phyloP scores from a whole-genome alignment of 2,888 invertebrate genomes.

The Rosalia funebris region DNA sequence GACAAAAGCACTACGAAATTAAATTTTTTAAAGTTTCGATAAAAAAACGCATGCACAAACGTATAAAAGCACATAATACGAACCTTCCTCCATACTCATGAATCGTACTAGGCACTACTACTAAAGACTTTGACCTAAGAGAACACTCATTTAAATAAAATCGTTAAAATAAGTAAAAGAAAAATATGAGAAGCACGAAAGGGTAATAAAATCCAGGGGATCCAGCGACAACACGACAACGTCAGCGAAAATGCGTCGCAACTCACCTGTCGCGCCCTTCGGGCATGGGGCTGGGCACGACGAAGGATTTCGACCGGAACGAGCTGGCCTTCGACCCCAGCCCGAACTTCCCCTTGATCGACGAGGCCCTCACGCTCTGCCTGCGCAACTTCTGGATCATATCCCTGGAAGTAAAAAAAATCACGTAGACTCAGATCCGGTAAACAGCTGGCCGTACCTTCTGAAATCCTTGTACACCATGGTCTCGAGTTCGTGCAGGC shows the following conservation, averaged over 20 bases:
- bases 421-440: background rate
- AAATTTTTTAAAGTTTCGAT: too few relatives aligned
- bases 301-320: slow-evolving; percentile 81
- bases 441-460: slow-evolving; percentile 63
- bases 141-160: slow-evolving; percentile 9
- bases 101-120: slow-evolving; percentile 40
- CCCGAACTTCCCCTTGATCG: slow-evolving; percentile 83
- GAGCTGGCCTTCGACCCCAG: slow-evolving; percentile 71
- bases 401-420: slow-evolving; percentile 69
- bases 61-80: slow-evolving; percentile 32
- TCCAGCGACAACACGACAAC: background rate
- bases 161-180: slow-evolving; percentile 21
- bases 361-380: slow-evolving; percentile 82
- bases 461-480: slow-evolving; percentile 94
- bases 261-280: slow-evolving; percentile 65
- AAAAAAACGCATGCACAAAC: slow-evolving; percentile 10
- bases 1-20: too few relatives aligned
- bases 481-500: slow-evolving; percentile 92
- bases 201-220: background rate
- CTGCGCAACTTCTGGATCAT: slow-evolving; percentile 90
- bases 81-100: slow-evolving; percentile 37
- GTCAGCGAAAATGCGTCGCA: background rate
- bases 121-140: slow-evolving; percentile 43
- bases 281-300: slow-evolving; percentile 75
- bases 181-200: slow-evolving; percentile 25